Percentiles rank a stretch among this genome's conserved stretches.
These are phyloP conservation scores for Glaucomys volans DNA, from an alignment of 2,113 vertebrate genomes.

Conservation along the genomic window DNA sequence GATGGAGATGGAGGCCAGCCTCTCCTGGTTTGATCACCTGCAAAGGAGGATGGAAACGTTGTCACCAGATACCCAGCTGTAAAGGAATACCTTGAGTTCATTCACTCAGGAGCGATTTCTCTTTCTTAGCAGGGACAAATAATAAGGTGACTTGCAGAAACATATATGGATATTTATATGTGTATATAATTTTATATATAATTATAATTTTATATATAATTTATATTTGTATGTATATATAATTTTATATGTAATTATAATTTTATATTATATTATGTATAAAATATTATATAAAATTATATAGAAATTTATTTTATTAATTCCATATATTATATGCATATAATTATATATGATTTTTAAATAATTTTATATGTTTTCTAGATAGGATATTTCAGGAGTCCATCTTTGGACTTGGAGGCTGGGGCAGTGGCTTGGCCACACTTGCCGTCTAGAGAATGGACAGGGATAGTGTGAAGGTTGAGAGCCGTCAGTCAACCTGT, in stretches of 20 bases:
- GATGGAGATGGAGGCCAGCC: neutral
- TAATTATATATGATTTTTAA: no score
- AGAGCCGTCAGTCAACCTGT: neutral
- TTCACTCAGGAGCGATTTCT: neutral
- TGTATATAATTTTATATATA: no score
- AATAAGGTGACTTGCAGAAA: neutral
- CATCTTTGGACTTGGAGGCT: neutral
- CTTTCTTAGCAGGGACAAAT: slow-evolving; percentile 37
- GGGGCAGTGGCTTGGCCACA: neutral
- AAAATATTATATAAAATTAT: no score
- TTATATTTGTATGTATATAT: no score
- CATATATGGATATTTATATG: no score
- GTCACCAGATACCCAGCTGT: neutral
- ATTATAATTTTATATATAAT: neutral
- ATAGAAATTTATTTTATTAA: no score
- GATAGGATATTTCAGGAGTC: neutral
- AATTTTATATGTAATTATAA: no score
- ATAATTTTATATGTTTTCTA: no score
- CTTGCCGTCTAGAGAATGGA: neutral
- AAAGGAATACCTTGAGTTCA: neutral
- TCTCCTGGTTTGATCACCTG: neutral
- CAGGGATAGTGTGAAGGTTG: neutral
- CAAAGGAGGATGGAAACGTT: neutral
- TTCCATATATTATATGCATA: no score
- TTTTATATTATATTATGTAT: no score